Conservation (phyloP, 2,797 vertebrate genomes). For the Esox masquinongy region DNA sequence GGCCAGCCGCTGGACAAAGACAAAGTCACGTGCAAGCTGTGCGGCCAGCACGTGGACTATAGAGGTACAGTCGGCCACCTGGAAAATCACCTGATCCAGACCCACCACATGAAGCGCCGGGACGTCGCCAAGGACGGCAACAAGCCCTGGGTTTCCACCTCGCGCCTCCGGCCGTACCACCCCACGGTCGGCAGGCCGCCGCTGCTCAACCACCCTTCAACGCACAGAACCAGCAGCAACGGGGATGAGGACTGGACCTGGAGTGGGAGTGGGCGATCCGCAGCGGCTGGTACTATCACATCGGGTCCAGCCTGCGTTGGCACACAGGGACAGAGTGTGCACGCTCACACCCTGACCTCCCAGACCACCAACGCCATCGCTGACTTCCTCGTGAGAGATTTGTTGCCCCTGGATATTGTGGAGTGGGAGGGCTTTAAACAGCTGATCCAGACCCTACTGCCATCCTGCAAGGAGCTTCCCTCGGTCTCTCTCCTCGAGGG, state of each 20-base stretch:
- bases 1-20: conserved; percentile 72
- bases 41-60: conserved; percentile 67
- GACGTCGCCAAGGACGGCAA: conserved; percentile 50
- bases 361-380: conserved; percentile 60
- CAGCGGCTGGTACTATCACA: background rate
- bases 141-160: conserved; percentile 27
- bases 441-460: conserved; percentile 66
- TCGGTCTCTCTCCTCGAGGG: conserved; percentile 54
- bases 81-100: conserved; percentile 69
- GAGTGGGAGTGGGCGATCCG: background rate
- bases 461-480: conserved; percentile 66
- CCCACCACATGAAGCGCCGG: conserved; percentile 70
- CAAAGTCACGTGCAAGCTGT: conserved; percentile 75
- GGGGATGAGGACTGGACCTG: background rate
- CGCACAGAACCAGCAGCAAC: too few relatives aligned
- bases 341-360: conserved; percentile 28
- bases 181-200: background rate
- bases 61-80: conserved; percentile 66
- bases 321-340: background rate
- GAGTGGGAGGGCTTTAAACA: conserved; percentile 72
- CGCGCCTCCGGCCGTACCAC: background rate
- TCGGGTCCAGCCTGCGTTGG: background rate
- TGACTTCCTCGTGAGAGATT: conserved; percentile 68
- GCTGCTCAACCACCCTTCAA: background rate
- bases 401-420: conserved; percentile 61